Percentiles rank a stretch among this genome's conserved stretches.
These are phyloP conservation scores for Emydocephalus ijimae DNA, from an alignment of 2,113 vertebrate species.

Conservation along the genomic window DNA sequence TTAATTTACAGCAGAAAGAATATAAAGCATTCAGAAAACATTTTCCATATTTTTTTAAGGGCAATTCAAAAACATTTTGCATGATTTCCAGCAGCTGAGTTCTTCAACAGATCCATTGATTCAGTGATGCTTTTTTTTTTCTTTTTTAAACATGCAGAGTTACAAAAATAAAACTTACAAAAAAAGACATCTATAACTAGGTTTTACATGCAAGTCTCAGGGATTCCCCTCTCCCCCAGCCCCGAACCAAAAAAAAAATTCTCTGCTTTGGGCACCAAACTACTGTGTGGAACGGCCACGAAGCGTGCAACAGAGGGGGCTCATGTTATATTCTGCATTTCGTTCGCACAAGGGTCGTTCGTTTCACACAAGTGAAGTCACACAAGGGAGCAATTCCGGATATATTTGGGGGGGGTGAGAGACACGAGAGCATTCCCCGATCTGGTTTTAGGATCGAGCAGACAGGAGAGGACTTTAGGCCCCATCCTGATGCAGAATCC, in stretches of 20 bases:
- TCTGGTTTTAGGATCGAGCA: slow-evolving; percentile 74
- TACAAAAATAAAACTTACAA: slow-evolving; percentile 99
- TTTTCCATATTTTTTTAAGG: slow-evolving; percentile 99
- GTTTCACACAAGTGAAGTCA: slow-evolving; percentile 69
- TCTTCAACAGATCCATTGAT: slow-evolving; percentile 99
- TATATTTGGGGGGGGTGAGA: slow-evolving; percentile 59
- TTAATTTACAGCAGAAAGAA: slow-evolving; percentile 99
- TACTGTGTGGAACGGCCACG: slow-evolving; percentile 80
- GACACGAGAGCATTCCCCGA: slow-evolving; percentile 72
- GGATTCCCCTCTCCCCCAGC: slow-evolving; percentile 67
- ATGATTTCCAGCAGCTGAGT: slow-evolving; percentile 99
- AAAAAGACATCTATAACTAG: slow-evolving; percentile 97
- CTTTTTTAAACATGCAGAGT: slow-evolving; percentile 86
- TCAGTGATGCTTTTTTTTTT: slow-evolving; percentile 90
- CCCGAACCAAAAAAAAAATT: background rate
- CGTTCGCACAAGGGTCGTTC: slow-evolving; percentile 80
- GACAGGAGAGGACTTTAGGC: slow-evolving; percentile 64
- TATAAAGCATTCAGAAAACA: slow-evolving; percentile 99
- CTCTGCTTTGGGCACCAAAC: slow-evolving; percentile 74
- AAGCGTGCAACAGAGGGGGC: slow-evolving; percentile 82
- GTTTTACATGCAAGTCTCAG: slow-evolving; percentile 99
- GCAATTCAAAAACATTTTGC: slow-evolving; percentile 99
- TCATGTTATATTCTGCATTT: slow-evolving; percentile 79
- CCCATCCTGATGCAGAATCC: slow-evolving; percentile 65
- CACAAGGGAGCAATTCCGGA: slow-evolving; percentile 74